Base-by-base conservation (phyloP, 2,888 invertebrate species). In the Unio delphinus region DNA sequence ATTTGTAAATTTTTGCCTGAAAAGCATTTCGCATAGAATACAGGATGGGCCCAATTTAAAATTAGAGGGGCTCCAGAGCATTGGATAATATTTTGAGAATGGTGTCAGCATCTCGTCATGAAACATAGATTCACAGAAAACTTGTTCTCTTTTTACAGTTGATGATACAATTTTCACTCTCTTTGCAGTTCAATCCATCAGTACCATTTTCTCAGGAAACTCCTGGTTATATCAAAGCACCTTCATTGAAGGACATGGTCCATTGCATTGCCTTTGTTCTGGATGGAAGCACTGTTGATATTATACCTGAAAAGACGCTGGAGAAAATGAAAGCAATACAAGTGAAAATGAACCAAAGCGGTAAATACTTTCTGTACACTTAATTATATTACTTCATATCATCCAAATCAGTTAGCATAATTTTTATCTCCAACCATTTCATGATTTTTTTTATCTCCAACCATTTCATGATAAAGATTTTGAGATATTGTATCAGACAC, bases 191-290 rank as follows among this genome's bases (percentile, higher is more conserved):
- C 58, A 72, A 74, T 61, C 79, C 81, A 0, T 63, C 73, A 15
- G 62, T 69, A 18, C 65, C 75, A 0, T 69, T 81, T 17, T 64
- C 71, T 15, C 67, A 72, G 0, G 74, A 81, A 18, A 67, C 67
- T 20, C 57, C 73, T 28, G 76, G 79, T 6, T 83, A 74, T 64
- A 74, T 72, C 18, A 66, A 73, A n/a, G 61, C 64, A 7, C 80
- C 83, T 15, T 67, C 66, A 4, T 18, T 83, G 54, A 64, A 67
- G 3, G 80, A 81, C 63, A 74, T 70, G 26, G 80, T 83, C 20
- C 83, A 83, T 61, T 80, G 80, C 68, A 78, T 81, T 6, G 80
- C 75, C 6, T 76, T 81, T 68, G 79, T 81, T 0, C 70, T 83
- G 30, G 81, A 83, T 61, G 74, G 79, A 23, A 72, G 67, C 55